Evolutionary conservation across 2,888 invertebrate genomes (phyloP), one percentile per base, ranked within the genome.

Genomic region (Pteria penguin): DNA sequence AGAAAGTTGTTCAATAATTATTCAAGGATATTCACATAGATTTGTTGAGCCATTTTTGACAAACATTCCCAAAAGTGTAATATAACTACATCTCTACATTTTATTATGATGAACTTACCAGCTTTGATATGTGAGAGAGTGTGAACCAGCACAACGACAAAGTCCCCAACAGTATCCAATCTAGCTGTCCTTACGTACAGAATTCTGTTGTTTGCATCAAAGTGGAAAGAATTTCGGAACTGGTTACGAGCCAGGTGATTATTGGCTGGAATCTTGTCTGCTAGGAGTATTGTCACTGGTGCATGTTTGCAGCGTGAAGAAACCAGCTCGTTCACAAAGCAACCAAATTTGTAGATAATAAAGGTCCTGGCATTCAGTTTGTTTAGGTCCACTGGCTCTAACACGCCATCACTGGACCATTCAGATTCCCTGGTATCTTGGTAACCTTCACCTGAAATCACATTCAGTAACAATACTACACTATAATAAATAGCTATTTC

Each of bases 281-380:
- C 91, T 22, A 91, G 83, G n/a, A 91, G 85, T 32, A 91, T 79
- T 1, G 88, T 91, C 52, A 90, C 82, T 26, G 90, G 90, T 26
- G 81, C 70, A 61, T 90, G 90, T 54, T 86, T 85, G 79, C 90
- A 90, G 61, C 89, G 90, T 18, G 84, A 80, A 1, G 86, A 80
- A 11, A 91, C 80, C 66, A 91, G 82, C 60, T 90, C 88, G 4
- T 84, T 82, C 1, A 90, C 85, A 81, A 90, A 90, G 76, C 87
- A 89, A 31, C 90, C 91, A 82, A 90, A 91, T 82, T 90, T 91
- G 85, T 91, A 91, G 60, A 91, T 86, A 36, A 91, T 88, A 71
- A 91, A 91, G 27, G 84, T 84, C 45, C 91, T 78, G 14, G 89
- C 86, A 76, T 84, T 84, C 11, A 91, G 83, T 72, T 89, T 89